These are phyloP conservation scores for Acanthis flammea DNA, from an alignment of 2,797 vertebrate genomes.

Conservation along the genomic window DNA sequence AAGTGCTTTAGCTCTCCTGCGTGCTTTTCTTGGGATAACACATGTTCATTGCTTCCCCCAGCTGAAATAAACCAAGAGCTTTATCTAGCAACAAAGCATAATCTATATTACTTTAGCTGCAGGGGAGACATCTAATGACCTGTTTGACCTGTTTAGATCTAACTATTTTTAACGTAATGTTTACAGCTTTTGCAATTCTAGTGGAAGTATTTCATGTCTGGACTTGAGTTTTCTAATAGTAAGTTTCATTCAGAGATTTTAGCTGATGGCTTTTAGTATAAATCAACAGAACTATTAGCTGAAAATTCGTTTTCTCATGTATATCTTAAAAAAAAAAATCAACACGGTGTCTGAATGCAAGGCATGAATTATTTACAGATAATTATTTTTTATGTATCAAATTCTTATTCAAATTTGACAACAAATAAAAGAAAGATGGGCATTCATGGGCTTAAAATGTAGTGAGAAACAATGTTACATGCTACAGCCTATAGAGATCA, in stretches of 20 bases:
- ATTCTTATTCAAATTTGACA: not conserved
- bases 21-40: not conserved
- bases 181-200: not conserved
- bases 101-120: not conserved
- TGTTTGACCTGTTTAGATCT: not conserved
- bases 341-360: rapidly evolving
- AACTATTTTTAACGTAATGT: not conserved
- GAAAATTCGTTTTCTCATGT: not conserved
- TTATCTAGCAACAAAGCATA: not conserved
- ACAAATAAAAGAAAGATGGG: not conserved
- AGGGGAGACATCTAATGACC: not conserved
- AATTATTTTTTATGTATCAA: not conserved
- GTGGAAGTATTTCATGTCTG: not conserved
- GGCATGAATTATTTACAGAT: not conserved
- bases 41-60: not conserved
- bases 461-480: not conserved
- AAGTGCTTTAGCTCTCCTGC: not conserved
- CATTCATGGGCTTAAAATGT: not conserved
- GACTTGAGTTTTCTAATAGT: not conserved
- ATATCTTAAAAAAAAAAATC: not conserved
- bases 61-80: not conserved
- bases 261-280: not conserved
- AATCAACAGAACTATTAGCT: not conserved
- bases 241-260: not conserved
- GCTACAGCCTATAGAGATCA: not conserved